Percentiles rank a stretch among this genome's conserved stretches.
Evolutionary conservation across 2,888 invertebrate genomes (phyloP).

Genomic region (Lordiphosa andalusiaca): DNA sequence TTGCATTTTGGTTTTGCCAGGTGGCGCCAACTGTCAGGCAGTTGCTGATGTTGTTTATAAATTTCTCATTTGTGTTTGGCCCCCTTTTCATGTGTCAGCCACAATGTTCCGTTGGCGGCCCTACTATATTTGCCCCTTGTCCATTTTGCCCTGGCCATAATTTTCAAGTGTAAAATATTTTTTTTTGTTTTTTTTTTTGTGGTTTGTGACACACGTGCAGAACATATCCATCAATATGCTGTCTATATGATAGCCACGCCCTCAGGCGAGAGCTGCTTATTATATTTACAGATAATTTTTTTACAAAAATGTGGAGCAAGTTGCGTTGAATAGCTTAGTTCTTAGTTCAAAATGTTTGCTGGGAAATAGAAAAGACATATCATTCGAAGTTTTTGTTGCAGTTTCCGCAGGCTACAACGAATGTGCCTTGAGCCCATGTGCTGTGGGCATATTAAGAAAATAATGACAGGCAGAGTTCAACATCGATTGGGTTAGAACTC

Average conservation of each 20-base stretch:
- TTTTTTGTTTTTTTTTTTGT: conserved; percentile 62
- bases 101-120: conserved; percentile 42
- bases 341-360: no score
- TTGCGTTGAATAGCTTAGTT: no score
- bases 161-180: conserved; percentile 63
- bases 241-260: conserved; percentile 19
- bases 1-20: conserved; percentile 5
- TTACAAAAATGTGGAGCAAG: no score
- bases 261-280: conserved; percentile 2
- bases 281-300: no score
- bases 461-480: no score
- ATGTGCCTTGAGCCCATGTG: no score
- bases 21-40: conserved; percentile 16
- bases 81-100: conserved; percentile 32
- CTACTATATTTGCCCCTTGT: conserved; percentile 52
- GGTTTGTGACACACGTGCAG: conserved; percentile 66
- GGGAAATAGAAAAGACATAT: no score
- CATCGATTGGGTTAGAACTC: no score
- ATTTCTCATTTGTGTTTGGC: conserved; percentile 45
- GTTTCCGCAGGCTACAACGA: no score
- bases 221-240: conserved; percentile 61
- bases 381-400: no score
- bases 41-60: conserved; percentile 46
- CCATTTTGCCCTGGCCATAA: conserved; percentile 42
- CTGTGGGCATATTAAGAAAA: no score